These are phyloP conservation scores for Cylas formicarius DNA, from an alignment of 1,140 invertebrate genomes.

Conservation along the genomic window DNA sequence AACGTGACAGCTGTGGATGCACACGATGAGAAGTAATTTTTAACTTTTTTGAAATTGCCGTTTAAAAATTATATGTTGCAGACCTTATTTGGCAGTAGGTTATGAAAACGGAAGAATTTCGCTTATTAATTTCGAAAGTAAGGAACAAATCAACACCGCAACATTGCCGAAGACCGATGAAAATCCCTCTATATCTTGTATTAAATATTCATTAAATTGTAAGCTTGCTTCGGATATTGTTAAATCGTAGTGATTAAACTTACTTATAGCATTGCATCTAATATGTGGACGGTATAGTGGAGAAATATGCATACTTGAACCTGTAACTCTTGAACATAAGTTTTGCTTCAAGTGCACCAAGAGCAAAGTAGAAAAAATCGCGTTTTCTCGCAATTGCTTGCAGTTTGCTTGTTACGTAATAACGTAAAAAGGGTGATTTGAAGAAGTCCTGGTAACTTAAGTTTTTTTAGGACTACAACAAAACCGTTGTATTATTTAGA, in stretches of 20 bases:
- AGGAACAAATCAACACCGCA: slow-evolving; percentile 18
- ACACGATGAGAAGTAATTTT: slow-evolving; percentile 29
- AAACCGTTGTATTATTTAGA: slow-evolving; percentile 47
- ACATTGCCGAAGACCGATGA: slow-evolving; percentile 11
- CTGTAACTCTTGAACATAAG: slow-evolving; percentile 45
- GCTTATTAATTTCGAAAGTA: slow-evolving; percentile 43
- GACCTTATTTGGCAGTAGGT: slow-evolving; percentile 35
- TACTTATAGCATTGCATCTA: slow-evolving; percentile 45
- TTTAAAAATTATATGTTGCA: slow-evolving; percentile 17
- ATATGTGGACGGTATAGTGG: slow-evolving; percentile 50
- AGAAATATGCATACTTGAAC: slow-evolving; percentile 48
- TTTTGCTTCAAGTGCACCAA: slow-evolving; percentile 44
- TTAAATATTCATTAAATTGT: slow-evolving; percentile 48
- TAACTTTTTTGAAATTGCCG: background rate
- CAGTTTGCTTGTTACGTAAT: slow-evolving; percentile 50
- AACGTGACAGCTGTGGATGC: slow-evolving; percentile 27
- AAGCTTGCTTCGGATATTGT: slow-evolving; percentile 10
- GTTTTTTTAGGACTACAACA: slow-evolving; percentile 43
- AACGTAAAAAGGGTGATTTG: background rate
- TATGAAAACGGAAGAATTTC: slow-evolving; percentile 43
- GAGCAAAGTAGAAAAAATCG: slow-evolving; percentile 44
- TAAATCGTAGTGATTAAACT: slow-evolving; percentile 5
- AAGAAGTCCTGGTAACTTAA: too few species aligned
- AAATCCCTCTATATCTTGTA: slow-evolving; percentile 36
- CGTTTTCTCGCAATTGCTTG: slow-evolving; percentile 45